Evolutionary conservation across 1,140 invertebrate genomes (phyloP).

Genomic region (Nomia melanderi): DNA sequence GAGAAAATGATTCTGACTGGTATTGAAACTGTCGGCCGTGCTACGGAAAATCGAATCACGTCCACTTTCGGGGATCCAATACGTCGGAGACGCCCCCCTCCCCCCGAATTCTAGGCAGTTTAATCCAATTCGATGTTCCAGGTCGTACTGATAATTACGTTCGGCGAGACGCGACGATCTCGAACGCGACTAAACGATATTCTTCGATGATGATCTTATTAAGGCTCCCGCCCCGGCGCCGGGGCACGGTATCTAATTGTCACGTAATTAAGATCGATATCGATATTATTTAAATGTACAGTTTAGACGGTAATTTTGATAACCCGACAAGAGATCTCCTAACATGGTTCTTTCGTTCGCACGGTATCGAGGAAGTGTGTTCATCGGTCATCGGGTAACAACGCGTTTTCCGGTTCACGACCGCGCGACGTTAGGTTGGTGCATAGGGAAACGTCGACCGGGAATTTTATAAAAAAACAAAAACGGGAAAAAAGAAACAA

Average conservation of each 20-base stretch:
- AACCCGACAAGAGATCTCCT: background rate
- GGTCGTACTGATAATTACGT: background rate
- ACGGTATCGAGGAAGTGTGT: too few species aligned
- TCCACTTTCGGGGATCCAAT: background rate
- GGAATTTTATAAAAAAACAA: too few species aligned
- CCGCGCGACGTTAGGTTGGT: background rate
- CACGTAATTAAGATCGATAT: background rate
- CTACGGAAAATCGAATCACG: background rate
- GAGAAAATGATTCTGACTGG: constrained; percentile 3
- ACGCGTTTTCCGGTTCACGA: too few species aligned
- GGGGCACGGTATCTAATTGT: background rate
- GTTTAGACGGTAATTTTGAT: constrained; percentile 6
- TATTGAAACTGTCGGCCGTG: constrained; percentile 23
- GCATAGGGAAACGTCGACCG: too few species aligned
- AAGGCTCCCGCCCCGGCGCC: background rate
- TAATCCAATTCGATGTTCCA: background rate
- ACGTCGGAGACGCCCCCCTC: too few species aligned
- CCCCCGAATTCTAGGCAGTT: too few species aligned
- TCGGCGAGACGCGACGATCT: background rate
- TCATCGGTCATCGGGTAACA: too few species aligned
- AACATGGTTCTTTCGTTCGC: background rate
- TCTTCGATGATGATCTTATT: background rate
- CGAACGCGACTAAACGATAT: background rate
- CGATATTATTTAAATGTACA: background rate
- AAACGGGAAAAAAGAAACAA: too few species aligned